Evolutionary conservation across 2,113 vertebrate species (phyloP).

Genomic region (Gila orcuttii): DNA sequence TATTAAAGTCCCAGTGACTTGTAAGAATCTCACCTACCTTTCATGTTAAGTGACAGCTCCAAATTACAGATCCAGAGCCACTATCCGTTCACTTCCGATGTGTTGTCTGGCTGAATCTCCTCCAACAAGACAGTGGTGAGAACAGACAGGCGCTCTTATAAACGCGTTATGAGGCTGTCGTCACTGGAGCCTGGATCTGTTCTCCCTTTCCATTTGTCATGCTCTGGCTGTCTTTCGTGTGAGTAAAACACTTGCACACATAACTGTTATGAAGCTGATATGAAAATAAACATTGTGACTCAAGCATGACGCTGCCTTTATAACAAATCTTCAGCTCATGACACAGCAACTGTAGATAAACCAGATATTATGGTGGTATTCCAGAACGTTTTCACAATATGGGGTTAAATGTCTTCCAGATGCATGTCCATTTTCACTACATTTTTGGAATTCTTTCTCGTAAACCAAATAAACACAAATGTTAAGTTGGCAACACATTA

Average conservation of each 20-base stretch:
- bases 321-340: slow-evolving; percentile 3
- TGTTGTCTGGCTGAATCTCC: slow-evolving; percentile 29
- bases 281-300: slow-evolving; percentile 17
- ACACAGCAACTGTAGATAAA: not conserved
- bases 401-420: not conserved
- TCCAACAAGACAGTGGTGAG: slow-evolving; percentile 20
- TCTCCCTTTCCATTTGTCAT: slow-evolving; percentile 20
- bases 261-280: not conserved
- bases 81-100: slow-evolving; percentile 14
- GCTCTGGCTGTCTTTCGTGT: slow-evolving; percentile 8
- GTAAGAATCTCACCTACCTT: slow-evolving; percentile 26
- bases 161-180: slow-evolving; percentile 46
- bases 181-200: slow-evolving; percentile 45
- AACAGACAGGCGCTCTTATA: slow-evolving; percentile 58
- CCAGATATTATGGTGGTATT: not conserved
- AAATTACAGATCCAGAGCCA: not conserved
- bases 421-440: not conserved
- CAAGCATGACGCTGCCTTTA: not conserved
- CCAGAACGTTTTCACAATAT: not conserved
- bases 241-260: slow-evolving; percentile 1
- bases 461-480: not conserved
- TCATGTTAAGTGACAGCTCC: slow-evolving; percentile 9
- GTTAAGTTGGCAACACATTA: not conserved
- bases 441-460: not conserved
- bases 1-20: not conserved